These are phyloP conservation scores for Pangasius larnaudii DNA, from an alignment of 2,797 vertebrate species.

Conservation along the genomic window DNA sequence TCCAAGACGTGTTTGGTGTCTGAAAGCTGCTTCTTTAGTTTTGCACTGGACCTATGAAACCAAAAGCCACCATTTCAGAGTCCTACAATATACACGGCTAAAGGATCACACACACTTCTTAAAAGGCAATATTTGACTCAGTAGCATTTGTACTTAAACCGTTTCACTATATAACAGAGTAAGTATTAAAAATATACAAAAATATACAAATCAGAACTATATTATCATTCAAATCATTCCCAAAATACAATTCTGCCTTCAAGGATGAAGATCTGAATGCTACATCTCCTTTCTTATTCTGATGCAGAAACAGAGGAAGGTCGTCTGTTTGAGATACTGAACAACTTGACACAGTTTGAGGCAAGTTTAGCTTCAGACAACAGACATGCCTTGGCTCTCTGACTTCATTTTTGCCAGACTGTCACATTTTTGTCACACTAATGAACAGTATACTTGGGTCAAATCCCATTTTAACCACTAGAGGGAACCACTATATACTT, in stretches of 20 bases:
- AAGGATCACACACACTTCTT: not conserved
- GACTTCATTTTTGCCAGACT: not conserved
- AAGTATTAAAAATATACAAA: not conserved
- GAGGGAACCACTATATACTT: not conserved
- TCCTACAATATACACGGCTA: not conserved
- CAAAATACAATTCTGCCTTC: not conserved
- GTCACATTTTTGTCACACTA: not conserved
- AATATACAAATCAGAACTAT: no score
- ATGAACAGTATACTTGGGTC: not conserved
- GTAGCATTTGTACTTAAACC: not conserved
- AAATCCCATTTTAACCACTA: slow-evolving; percentile 24
- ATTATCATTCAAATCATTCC: not conserved
- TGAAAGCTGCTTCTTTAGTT: not conserved
- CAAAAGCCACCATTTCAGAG: not conserved
- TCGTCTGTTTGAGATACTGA: not conserved
- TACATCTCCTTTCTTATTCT: not conserved
- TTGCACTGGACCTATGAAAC: not conserved
- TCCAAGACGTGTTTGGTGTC: not conserved
- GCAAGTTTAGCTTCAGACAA: not conserved
- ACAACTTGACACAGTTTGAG: not conserved
- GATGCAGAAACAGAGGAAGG: not conserved
- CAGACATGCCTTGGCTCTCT: not conserved
- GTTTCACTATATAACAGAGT: not conserved
- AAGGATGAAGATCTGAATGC: not conserved
- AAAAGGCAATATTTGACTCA: not conserved